Evolutionary conservation across 2,113 vertebrate species (phyloP), one percentile per base, ranked within the genome.

Genomic region (Colistium nudipinnis): DNA sequence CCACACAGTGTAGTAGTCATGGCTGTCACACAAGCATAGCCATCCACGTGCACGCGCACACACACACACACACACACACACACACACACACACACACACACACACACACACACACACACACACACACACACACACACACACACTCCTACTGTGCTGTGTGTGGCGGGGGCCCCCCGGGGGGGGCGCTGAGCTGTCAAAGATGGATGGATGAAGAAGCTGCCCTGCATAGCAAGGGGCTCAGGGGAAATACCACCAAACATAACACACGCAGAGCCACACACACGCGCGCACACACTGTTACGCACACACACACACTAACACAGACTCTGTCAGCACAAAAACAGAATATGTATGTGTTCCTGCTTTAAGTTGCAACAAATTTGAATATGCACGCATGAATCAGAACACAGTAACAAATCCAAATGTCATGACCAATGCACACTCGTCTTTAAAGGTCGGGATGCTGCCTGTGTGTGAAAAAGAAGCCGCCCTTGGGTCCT

Each of bases 131-230:
- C 44, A 30, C 38, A 12, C 19, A 17, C 52, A 24, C 57, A 52
- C 38, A 22, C 24, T 72, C 60, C 24, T 65, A 48, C 74, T 76
- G 74, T 69, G 81, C 39, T 61, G 74, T 65, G 81, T 82, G 88
- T 72, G 87, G 76, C 12, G 39, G 56, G 61, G 65, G 51, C n/a
- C 81, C 81, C 87, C 71, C 5, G 36, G 78, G 85, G 76, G 75
- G 68, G 78, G 76, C 47, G 66, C 76, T 64, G 86, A 91, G 83
- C 87, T 91, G 89, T 91, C 89, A 89, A 68, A 84, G 77, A 74
- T 85, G 76, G 80, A 92, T 89, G 83, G 87, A 88, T 92, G 86
- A 87, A 90, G 83, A 89, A 88, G 81, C 86, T 87, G 84, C 83
- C 88, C 87, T 81, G 89, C 82, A 89, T 84, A 84, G 82, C 83